phyloP scores from a whole-genome alignment of 2,797 vertebrate species.

The Cichlasoma orientale region DNA sequence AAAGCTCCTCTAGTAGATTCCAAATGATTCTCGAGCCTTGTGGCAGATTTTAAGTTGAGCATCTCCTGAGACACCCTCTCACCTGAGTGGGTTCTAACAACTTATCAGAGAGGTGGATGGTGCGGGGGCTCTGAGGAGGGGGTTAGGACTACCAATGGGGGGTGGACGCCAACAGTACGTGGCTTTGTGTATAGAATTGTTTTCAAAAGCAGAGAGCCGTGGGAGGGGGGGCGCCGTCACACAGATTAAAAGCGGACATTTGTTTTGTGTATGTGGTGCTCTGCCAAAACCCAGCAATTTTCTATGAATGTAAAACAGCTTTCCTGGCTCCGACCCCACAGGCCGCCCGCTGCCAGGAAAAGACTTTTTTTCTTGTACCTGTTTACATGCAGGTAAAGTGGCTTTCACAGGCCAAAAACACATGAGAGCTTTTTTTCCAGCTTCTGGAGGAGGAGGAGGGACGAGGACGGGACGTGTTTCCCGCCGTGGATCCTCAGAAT shows the following conservation, averaged over 20 bases:
- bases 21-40: background rate
- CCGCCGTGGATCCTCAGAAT: background rate
- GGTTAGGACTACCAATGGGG: constrained; percentile 1
- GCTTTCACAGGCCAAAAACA: constrained; percentile 57
- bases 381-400: constrained; percentile 77
- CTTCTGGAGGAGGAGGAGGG: background rate
- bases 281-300: constrained; percentile 76
- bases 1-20: background rate
- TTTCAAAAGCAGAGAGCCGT: constrained; percentile 31
- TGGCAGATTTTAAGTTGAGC: too few species aligned
- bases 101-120: background rate
- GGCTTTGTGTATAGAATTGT: constrained; percentile 70
- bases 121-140: constrained; percentile 3
- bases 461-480: constrained; percentile 40
- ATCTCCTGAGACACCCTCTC: background rate
- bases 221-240: constrained; percentile 36
- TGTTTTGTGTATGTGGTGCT: constrained; percentile 69
- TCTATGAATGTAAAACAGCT: constrained; percentile 78
- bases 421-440: constrained; percentile 61
- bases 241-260: constrained; percentile 71
- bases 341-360: constrained; percentile 71
- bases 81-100: constrained; percentile 11
- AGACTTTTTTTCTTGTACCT: constrained; percentile 61
- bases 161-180: constrained; percentile 62
- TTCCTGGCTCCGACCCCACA: constrained; percentile 71